Conservation (phyloP, 1,140 invertebrate genomes). For the Globodera ellingtonae region DNA sequence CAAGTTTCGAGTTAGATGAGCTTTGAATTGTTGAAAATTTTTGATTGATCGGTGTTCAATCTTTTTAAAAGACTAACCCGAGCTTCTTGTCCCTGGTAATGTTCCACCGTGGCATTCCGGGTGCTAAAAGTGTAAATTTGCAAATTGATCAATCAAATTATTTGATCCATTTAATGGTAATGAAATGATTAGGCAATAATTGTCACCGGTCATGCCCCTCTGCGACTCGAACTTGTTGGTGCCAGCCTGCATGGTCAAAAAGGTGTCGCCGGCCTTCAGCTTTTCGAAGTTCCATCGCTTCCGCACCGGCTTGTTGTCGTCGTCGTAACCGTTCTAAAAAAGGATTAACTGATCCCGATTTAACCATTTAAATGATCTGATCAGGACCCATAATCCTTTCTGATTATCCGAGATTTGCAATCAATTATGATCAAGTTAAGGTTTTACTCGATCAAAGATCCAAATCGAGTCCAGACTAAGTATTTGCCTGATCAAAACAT, state of each 20-base stretch:
- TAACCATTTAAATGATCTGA: no score
- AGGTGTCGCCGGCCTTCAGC: constrained; percentile 78
- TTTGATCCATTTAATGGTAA: background rate
- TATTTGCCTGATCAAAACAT: background rate
- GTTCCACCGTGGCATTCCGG: constrained; percentile 62
- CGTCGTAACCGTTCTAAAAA: constrained; percentile 14
- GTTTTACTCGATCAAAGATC: no score
- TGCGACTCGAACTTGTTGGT: constrained; percentile 86
- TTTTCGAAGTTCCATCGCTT: constrained; percentile 80
- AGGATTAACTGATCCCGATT: background rate
- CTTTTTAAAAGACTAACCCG: constrained; percentile 39
- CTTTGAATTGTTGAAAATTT: constrained; percentile 7
- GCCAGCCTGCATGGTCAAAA: constrained; percentile 88
- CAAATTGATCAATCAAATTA: no score
- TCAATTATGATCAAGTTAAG: no score
- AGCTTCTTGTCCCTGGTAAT: constrained; percentile 64
- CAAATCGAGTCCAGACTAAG: no score
- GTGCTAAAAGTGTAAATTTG: constrained; percentile 1
- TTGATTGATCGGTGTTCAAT: background rate
- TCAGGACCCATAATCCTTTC: no score
- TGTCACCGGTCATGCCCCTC: constrained; percentile 73
- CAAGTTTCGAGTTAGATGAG: no score
- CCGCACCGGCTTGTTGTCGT: constrained; percentile 32
- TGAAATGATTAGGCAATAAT: background rate
- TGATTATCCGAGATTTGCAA: no score